Evolutionary conservation across 2,888 invertebrate genomes (phyloP).

Genomic region (Eumacrocentrus americanus): DNA sequence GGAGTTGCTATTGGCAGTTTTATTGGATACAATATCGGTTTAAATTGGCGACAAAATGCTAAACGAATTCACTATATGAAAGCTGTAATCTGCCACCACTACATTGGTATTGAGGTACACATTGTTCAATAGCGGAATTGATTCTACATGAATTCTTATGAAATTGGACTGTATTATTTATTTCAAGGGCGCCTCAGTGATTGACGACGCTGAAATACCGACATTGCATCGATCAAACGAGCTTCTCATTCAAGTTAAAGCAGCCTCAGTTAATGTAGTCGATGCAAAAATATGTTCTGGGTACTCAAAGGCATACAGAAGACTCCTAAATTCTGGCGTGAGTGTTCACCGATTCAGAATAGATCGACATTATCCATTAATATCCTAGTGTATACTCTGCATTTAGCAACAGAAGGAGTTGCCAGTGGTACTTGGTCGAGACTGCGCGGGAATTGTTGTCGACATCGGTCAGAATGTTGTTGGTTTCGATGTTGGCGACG

Average conservation of each 20-base stretch:
- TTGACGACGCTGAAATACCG: constrained; percentile 66
- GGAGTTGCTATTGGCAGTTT: constrained; percentile 61
- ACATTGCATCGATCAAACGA: constrained; percentile 64
- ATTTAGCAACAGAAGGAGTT: constrained; percentile 60
- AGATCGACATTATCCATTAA: constrained; percentile 6
- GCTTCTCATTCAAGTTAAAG: constrained; percentile 68
- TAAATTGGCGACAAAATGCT: constrained; percentile 51
- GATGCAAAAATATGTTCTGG: constrained; percentile 68
- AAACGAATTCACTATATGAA: constrained; percentile 61
- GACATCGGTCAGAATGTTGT: constrained; percentile 68
- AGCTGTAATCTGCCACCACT: constrained; percentile 62
- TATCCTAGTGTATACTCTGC: constrained; percentile 13
- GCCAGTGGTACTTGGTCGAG: constrained; percentile 69
- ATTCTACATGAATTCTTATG: too few species aligned
- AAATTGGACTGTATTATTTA: too few species aligned
- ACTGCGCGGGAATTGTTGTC: constrained; percentile 68
- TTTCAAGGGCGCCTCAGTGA: constrained; percentile 63
- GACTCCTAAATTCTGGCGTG: constrained; percentile 57
- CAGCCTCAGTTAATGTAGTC: constrained; percentile 66
- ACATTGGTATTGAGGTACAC: constrained; percentile 62
- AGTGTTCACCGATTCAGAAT: constrained; percentile 32
- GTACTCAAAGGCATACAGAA: constrained; percentile 63
- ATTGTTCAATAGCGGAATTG: not conserved
- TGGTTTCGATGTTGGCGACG: constrained; percentile 68
- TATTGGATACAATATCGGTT: constrained; percentile 60